Conservation (phyloP, 35 echinoderm and acorn worm genomes). For the Strongylocentrotus purpuratus region DNA sequence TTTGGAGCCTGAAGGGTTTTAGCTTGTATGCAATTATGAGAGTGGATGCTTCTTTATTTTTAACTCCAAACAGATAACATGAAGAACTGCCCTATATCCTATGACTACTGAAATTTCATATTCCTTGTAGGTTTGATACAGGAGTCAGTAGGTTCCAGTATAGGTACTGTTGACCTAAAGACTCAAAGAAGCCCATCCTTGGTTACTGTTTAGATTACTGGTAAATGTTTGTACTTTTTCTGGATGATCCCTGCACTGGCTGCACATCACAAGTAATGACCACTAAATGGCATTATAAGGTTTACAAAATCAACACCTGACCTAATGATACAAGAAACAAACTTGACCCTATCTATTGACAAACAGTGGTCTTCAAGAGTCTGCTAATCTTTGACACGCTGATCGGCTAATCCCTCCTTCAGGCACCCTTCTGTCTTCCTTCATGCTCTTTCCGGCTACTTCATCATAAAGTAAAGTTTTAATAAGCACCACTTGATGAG, state of each 20-base stretch:
- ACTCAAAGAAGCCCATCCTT: not conserved
- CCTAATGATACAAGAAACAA: not conserved
- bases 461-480: not conserved
- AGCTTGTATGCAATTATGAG: too few relatives aligned
- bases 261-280: not conserved
- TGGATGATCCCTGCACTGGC: not conserved
- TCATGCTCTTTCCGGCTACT: not conserved
- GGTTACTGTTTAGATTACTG: not conserved
- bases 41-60: too few relatives aligned
- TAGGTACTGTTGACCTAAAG: not conserved
- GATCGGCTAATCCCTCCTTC: not conserved
- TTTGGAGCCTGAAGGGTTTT: too few relatives aligned
- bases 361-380: not conserved
- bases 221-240: not conserved
- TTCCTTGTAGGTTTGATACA: too few relatives aligned
- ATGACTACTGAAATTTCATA: too few relatives aligned
- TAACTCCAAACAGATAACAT: too few relatives aligned
- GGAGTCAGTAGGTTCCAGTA: not conserved
- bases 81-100: too few relatives aligned
- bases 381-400: not conserved
- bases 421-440: too few relatives aligned
- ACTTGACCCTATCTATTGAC: constrained; percentile 10
- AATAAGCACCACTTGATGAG: not conserved
- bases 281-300: not conserved
- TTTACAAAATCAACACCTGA: not conserved